Evolutionary conservation across 2,888 invertebrate species (phyloP), one percentile per base, ranked within the genome.

Genomic region (Brachyptera putata): DNA sequence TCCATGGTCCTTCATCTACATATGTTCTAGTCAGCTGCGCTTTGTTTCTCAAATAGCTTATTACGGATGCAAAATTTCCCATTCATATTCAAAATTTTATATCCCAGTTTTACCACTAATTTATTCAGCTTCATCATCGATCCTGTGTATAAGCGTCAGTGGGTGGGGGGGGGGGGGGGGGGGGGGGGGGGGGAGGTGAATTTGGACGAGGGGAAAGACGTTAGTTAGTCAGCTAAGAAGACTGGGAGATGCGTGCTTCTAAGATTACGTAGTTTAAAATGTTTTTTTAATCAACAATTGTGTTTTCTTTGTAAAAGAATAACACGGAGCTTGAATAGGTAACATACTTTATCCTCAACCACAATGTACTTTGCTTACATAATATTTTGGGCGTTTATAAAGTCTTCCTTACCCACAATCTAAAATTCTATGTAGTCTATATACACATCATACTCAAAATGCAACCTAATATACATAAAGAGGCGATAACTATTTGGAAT

Each of bases 31-130:
- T 78, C 78, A 79, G 76, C 76, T 75, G 75, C 71, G 78, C 75
- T 77, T 79, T 78, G 77, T 78, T 78, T 77, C 76, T 73, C 67
- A 82, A 81, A 80, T 81, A 81, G 80, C 85, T 87, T 84, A 87
- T 87, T 86, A 86, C 82, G 81, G 81, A 87, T 87, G 87, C 86
- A 86, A 87, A 87, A 87, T 85, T 84, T 83, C 82, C 86, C 85
- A 87, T 87, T 87, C 87, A 87, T 87, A 87, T 87, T 87, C 87
- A 87, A 87, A 87, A 87, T 87, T 87, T 87, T 87, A 87, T 87
- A 87, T 86, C 86, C 84, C 83, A 69, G 66, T 67, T 79, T 81
- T 79, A 80, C 78, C 80, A 83, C 85, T 86, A 86, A 86, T 86
- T 86, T 86, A 86, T 86, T 84, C 86, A 75, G 74, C 78, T 62